Conservation (phyloP, 2,113 vertebrate genomes). For the Albula glossodonta region DNA sequence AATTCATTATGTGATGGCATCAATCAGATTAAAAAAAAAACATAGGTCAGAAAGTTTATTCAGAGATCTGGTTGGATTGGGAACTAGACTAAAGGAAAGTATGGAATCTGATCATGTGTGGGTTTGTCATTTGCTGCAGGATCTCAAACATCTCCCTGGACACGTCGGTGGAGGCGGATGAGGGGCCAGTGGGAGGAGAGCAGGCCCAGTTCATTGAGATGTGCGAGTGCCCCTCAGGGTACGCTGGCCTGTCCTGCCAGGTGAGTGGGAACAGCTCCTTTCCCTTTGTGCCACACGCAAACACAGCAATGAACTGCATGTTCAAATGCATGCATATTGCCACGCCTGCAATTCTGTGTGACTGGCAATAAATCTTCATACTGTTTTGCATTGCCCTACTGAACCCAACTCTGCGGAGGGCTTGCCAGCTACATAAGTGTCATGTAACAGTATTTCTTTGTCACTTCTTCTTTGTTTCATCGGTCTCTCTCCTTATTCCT, state of each 20-base stretch:
- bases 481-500: neutral
- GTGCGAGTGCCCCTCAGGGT: constrained; percentile 84
- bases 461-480: neutral
- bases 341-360: neutral
- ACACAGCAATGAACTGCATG: no score
- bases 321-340: neutral
- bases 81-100: neutral
- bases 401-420: no score
- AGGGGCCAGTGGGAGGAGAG: constrained; percentile 42
- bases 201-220: constrained; percentile 76
- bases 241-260: constrained; percentile 90
- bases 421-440: no score
- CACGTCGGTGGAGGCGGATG: constrained; percentile 69
- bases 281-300: neutral
- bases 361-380: no score
- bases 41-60: no score
- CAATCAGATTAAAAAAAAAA: no score
- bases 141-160: constrained; percentile 91
- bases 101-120: neutral
- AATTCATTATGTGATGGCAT: no score
- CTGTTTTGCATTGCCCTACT: no score
- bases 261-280: constrained; percentile 57
- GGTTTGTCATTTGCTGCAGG: constrained; percentile 58
- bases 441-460: neutral
- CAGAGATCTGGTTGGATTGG: neutral